These are phyloP conservation scores for Pogonus chalceus DNA, from an alignment of 1,140 invertebrate genomes.

Conservation along the genomic window DNA sequence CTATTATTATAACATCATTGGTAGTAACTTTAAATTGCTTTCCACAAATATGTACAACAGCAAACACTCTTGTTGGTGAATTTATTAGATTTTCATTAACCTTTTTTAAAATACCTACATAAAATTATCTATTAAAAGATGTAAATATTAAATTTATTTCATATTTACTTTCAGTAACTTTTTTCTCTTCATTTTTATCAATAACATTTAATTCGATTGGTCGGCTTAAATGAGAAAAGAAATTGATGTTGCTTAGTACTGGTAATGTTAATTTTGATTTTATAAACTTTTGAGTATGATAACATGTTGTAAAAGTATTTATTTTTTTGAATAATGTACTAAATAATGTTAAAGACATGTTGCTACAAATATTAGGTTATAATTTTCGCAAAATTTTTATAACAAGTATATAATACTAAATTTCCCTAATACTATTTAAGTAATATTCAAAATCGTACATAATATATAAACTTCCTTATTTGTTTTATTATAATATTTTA, in stretches of 20 bases:
- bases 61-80: slow-evolving; percentile 61
- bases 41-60: slow-evolving; percentile 70
- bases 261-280: neutral
- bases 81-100: slow-evolving; percentile 48
- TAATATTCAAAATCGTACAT: no score
- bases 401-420: no score
- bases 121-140: neutral
- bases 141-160: neutral
- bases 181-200: neutral
- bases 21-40: slow-evolving; percentile 82
- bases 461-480: no score
- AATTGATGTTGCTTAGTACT: neutral
- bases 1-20: slow-evolving; percentile 75
- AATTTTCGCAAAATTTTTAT: no score
- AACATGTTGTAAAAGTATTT: neutral
- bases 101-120: slow-evolving; percentile 32
- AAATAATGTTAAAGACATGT: neutral
- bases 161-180: neutral
- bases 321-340: neutral
- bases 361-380: no score
- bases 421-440: no score
- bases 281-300: neutral
- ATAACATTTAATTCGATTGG: neutral
- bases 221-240: neutral
- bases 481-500: no score